Base-by-base conservation (phyloP, 2,113 vertebrate species). In the Okapia johnstoni region DNA sequence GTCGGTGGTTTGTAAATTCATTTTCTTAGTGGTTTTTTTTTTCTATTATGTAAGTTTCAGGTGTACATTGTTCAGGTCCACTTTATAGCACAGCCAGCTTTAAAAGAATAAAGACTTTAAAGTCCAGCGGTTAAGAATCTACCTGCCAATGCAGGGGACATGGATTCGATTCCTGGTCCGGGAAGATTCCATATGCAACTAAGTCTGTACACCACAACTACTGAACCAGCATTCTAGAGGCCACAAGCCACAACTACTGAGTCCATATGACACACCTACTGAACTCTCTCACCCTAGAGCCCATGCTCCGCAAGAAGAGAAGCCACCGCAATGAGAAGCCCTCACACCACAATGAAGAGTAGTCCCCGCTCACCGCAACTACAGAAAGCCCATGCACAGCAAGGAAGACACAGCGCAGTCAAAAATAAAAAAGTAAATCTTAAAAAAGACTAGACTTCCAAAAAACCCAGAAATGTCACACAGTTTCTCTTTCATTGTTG, bases 401-500 rank as follows among this genome's bases (percentile, higher is more conserved):
- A 73, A 73, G n/a, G 17, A 36, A 70, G 36, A 25, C 21, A 40
- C 21, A 43, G 70, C 1, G 0, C 21, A 43, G 21, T 43, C 21
- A 73, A 43, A 40, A 12, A 25, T 25, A 43, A 11, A 66, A n/a
- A n/a, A 73, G 70, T 1, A 79, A 28, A 30, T 60, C 89, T 84
- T 92, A 95, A 87, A 23, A 40, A 90, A 57, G 77, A 88, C n/a
- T 28, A 50, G 40, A 86, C 6, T 84, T 85, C 26, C 25, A 70
- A 95, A 94, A 46, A 48, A 50, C 0, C 4, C 26, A 87, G 79
- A 60, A 70, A 61, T 21, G 93, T 30, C 46, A 50, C 21, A 50
- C 0, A 55, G 17, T 95, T 95, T 90, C 97, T 79, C 77, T 16
- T 63, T 90, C 93, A 96, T 30, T 97, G 96, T 92, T 63, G 66